Percentiles rank a stretch among this genome's conserved stretches.
Evolutionary conservation across 2,113 vertebrate species (phyloP).

Genomic region (Clupea harengus): DNA sequence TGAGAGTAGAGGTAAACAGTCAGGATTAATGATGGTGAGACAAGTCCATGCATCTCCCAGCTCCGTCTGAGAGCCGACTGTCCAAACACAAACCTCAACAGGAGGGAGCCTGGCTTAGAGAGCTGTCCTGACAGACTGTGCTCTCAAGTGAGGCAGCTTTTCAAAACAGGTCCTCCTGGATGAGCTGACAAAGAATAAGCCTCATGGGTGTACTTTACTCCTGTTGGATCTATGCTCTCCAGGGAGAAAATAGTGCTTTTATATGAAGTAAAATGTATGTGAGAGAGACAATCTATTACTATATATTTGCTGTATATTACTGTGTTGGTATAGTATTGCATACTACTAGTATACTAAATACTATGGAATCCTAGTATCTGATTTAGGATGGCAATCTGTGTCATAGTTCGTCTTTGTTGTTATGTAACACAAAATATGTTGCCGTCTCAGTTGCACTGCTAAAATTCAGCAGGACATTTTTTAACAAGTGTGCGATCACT

Average conservation of each 20-base stretch:
- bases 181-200: background rate
- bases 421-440: background rate
- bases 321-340: too few relatives aligned
- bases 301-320: too few relatives aligned
- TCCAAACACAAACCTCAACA: constrained; percentile 62
- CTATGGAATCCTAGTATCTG: too few relatives aligned
- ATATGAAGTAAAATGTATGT: background rate
- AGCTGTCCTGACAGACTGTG: constrained; percentile 38
- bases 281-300: too few relatives aligned
- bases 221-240: background rate
- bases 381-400: too few relatives aligned
- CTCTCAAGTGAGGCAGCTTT: constrained; percentile 43
- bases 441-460: background rate
- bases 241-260: background rate
- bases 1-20: constrained; percentile 58
- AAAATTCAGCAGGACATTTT: background rate
- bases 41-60: constrained; percentile 52
- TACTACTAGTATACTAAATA: background rate
- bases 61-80: constrained; percentile 47
- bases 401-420: background rate
- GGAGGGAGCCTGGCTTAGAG: background rate
- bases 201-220: background rate
- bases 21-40: constrained; percentile 57
- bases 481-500: background rate
- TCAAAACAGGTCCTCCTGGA: constrained; percentile 32